phyloP scores from a whole-genome alignment of 2,888 invertebrate genomes.

The Neelides folsomi region DNA sequence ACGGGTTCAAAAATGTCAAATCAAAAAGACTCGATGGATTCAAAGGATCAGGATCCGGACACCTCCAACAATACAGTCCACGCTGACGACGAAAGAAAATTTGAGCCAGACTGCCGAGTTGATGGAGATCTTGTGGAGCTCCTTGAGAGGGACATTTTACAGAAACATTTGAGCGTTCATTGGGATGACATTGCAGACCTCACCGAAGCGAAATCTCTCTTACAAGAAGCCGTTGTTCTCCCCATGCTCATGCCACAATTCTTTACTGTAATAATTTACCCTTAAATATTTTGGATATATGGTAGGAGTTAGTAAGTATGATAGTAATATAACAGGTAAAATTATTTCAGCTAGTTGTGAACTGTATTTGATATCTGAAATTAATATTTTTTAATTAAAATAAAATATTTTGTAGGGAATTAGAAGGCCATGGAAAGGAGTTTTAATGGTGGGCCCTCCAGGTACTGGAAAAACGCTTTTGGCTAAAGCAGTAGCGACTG shows the following conservation, averaged over 20 bases:
- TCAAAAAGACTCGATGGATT: too few species aligned
- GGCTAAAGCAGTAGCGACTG: conserved; percentile 95
- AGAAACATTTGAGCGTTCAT: conserved; percentile 86
- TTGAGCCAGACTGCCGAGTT: conserved; percentile 60
- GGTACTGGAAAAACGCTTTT: conserved; percentile 90
- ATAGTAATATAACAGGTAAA: too few species aligned
- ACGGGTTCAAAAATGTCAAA: conserved; percentile 17
- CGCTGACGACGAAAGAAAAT: conserved; percentile 64
- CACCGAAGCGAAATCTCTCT: conserved; percentile 69
- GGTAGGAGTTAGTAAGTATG: too few species aligned
- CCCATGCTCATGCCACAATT: conserved; percentile 98
- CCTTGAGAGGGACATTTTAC: conserved; percentile 88
- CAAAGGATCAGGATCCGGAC: too few species aligned
- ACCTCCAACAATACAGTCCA: conserved; percentile 33
- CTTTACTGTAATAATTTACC: conserved; percentile 57
- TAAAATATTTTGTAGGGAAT: conserved; percentile 52
- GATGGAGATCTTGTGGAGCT: conserved; percentile 88
- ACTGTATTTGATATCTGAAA: neutral
- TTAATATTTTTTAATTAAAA: neutral
- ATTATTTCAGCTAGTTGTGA: neutral
- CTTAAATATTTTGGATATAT: too few species aligned
- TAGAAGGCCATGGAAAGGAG: conserved; percentile 90
- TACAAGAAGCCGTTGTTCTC: conserved; percentile 94
- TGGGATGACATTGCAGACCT: conserved; percentile 92
- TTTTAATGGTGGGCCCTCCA: conserved; percentile 54